Percentiles rank a stretch among this genome's conserved stretches.
phyloP scores from a whole-genome alignment of 1,140 invertebrate genomes.

The Aphelenchoides fujianensis region DNA sequence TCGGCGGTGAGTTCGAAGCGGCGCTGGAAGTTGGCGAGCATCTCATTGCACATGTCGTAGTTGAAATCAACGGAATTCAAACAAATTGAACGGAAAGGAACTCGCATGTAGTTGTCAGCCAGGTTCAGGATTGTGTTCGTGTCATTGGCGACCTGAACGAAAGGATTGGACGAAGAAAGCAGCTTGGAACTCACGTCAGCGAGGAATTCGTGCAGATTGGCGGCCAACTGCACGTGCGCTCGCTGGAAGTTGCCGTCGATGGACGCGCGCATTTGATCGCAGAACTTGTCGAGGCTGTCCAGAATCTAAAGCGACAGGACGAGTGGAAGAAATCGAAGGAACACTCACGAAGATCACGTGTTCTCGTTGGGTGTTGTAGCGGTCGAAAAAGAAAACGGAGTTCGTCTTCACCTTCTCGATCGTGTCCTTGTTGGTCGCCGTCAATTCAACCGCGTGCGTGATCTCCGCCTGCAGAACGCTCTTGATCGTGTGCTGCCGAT shows the following conservation, averaged over 20 bases:
- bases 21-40: neutral
- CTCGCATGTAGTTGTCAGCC: no score
- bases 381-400: neutral
- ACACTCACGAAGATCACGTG: neutral
- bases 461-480: neutral
- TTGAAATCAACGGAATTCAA: no score
- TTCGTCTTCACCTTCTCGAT: slow-evolving; percentile 5
- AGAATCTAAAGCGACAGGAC: neutral
- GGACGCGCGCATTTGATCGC: neutral
- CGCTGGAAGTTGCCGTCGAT: neutral
- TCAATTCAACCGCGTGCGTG: neutral
- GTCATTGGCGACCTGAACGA: slow-evolving; percentile 11
- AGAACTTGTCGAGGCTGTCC: neutral
- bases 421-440: slow-evolving; percentile 2
- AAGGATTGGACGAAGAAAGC: neutral
- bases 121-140: neutral
- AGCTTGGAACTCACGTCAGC: neutral
- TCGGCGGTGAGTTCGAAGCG: neutral
- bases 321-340: no score
- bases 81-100: no score
- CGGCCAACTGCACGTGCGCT: neutral
- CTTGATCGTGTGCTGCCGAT: neutral
- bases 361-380: neutral
- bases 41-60: neutral
- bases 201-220: neutral